A percentile compares a stretch with the other conserved stretches of the same genome.
phyloP scores from a whole-genome alignment of 2,888 invertebrate genomes.

The Colletes collaris region DNA sequence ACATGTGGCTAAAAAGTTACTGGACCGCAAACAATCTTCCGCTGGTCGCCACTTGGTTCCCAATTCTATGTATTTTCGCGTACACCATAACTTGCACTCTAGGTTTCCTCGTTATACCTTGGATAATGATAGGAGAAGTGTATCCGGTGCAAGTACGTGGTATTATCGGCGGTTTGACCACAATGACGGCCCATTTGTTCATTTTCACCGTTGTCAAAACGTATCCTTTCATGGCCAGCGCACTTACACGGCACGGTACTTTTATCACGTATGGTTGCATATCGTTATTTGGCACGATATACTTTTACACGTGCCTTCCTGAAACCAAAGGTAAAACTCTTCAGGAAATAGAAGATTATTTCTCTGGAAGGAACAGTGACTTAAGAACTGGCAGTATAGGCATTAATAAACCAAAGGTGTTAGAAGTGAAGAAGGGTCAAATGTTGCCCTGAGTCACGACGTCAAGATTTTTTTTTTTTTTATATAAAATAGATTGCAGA shows the following conservation, averaged over 20 bases:
- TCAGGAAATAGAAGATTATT: conserved; percentile 89
- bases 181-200: conserved; percentile 87
- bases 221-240: conserved; percentile 85
- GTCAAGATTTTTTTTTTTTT: too few relatives aligned
- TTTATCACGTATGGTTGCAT: conserved; percentile 87
- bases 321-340: conserved; percentile 88
- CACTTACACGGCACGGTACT: conserved; percentile 85
- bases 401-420: conserved; percentile 69
- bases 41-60: conserved; percentile 85
- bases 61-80: conserved; percentile 85
- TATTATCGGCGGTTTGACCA: conserved; percentile 87
- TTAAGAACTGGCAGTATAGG: conserved; percentile 80
- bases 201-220: conserved; percentile 89
- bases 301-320: conserved; percentile 87
- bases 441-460: conserved; percentile 69
- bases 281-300: conserved; percentile 85
- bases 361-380: conserved; percentile 86
- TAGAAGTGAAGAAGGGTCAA: conserved; percentile 75
- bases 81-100: conserved; percentile 87
- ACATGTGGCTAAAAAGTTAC: conserved; percentile 85
- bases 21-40: conserved; percentile 83
- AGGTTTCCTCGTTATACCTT: conserved; percentile 88
- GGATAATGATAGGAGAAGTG: conserved; percentile 91
- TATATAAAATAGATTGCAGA: neutral
- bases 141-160: conserved; percentile 88